Conservation (phyloP, 1,140 invertebrate species). For the Vollenhovia emeryi region DNA sequence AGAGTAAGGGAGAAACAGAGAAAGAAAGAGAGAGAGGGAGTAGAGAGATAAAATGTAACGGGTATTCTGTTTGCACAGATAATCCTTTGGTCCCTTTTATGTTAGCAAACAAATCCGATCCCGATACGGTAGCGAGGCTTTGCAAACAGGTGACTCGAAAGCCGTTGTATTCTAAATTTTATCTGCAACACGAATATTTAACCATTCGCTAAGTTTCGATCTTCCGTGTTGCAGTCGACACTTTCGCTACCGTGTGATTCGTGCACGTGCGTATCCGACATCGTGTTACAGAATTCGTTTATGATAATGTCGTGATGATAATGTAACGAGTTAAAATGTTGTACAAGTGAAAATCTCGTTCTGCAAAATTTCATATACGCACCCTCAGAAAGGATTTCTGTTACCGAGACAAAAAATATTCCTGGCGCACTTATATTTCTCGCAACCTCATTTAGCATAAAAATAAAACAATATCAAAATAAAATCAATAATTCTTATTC, state of each 20-base stretch:
- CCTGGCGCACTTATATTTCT: too few relatives aligned
- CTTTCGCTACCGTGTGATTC: neutral
- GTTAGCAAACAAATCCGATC: constrained; percentile 74
- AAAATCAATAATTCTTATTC: too few relatives aligned
- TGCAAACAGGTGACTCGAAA: constrained; percentile 70
- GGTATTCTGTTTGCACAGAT: constrained; percentile 72
- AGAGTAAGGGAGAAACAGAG: constrained; percentile 41
- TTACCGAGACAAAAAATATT: too few relatives aligned
- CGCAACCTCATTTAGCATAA: too few relatives aligned
- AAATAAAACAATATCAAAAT: too few relatives aligned
- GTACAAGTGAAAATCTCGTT: neutral
- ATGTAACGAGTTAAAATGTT: neutral
- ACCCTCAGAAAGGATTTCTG: too few relatives aligned
- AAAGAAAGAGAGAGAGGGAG: constrained; percentile 60
- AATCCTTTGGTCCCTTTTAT: constrained; percentile 74
- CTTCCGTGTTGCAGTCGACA: neutral
- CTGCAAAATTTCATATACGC: neutral
- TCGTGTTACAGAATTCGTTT: neutral
- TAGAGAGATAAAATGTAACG: constrained; percentile 71
- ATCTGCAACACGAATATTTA: constrained; percentile 29
- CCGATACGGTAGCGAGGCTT: constrained; percentile 63
- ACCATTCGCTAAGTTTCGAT: constrained; percentile 21
- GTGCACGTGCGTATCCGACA: neutral
- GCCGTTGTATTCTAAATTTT: constrained; percentile 37
- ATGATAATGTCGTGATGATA: neutral